Percentiles rank a stretch among this genome's conserved stretches.
Conservation (phyloP, 2,797 vertebrate species). For the Pseudochirops cupreus region DNA sequence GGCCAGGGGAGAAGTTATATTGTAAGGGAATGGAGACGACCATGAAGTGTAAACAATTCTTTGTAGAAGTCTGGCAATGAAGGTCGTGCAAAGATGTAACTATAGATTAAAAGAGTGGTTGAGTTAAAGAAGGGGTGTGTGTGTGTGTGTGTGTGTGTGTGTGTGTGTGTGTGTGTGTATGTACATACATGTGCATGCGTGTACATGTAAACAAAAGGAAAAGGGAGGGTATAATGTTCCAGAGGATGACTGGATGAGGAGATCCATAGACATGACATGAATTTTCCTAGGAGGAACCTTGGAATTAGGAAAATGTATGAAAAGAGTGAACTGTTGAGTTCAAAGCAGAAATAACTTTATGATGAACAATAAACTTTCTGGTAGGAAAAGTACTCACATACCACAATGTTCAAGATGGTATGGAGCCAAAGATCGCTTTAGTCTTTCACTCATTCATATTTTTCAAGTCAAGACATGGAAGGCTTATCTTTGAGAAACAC, state of each 20-base stretch:
- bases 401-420: neutral
- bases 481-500: constrained; percentile 40
- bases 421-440: neutral
- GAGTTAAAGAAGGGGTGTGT: neutral
- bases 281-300: neutral
- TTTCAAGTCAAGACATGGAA: constrained; percentile 47
- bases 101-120: neutral
- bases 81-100: neutral
- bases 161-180: no score
- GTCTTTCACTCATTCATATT: constrained; percentile 36
- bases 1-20: neutral
- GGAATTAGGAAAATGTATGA: neutral
- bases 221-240: neutral
- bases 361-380: constrained; percentile 23
- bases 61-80: neutral
- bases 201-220: neutral
- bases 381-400: constrained; percentile 17
- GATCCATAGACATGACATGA: neutral
- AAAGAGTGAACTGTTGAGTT: neutral
- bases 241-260: constrained; percentile 3
- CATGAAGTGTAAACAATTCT: neutral
- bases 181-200: no score
- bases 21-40: neutral
- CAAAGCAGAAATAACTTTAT: constrained; percentile 28
- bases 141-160: no score